Base-by-base conservation (phyloP, 2,797 vertebrate genomes). In the Uromys caudimaculatus region DNA sequence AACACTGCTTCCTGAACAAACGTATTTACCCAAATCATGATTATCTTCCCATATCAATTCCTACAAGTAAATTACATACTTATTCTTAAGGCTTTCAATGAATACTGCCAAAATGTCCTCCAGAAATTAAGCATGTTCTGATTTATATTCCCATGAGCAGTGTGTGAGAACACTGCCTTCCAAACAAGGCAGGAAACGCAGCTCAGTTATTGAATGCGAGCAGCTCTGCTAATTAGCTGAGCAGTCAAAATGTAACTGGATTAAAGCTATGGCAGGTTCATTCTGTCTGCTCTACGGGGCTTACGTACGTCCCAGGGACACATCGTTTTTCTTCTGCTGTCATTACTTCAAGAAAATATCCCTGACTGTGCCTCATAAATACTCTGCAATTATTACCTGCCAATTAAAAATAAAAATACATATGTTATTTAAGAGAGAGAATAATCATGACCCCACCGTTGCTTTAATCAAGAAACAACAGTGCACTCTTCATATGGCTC, bases 31-130 rank as follows among this genome's bases (percentile, higher is more conserved):
- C 58, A 38, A 67, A 76, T 94, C 94, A 87, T 76, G 47, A 94
- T 76, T 77, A 56, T 87, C 52, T 93, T 62, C 58, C 85, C 50
- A 81, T 67, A 96, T 67, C 92, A 95, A 93, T 92, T 67, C 58
- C 89, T 86, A 67, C 56, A 77, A 77, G 52, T 52, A 93, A 88
- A 94, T 76, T 81, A 11, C 76, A 23, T 52, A 54, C 62, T 90
- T 75, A 58, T 90, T 90, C 95, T 96, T 85, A 96, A 97, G 90
- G 32, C 23, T 94, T 92, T 93, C 89, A 75, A 75, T 93, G 84
- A 88, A 81, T 58, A 47, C 44, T 90, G 83, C 92, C 83, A 96
- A 95, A 93, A 94, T 69, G 73, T 89, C 90, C 90, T 93, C 67
- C 4, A 29, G 23, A 81, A 92, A 94, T 71, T 47, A 47, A 89